Evolutionary conservation across 2,888 invertebrate species (phyloP).

Genomic region (Drosophila neutralis): DNA sequence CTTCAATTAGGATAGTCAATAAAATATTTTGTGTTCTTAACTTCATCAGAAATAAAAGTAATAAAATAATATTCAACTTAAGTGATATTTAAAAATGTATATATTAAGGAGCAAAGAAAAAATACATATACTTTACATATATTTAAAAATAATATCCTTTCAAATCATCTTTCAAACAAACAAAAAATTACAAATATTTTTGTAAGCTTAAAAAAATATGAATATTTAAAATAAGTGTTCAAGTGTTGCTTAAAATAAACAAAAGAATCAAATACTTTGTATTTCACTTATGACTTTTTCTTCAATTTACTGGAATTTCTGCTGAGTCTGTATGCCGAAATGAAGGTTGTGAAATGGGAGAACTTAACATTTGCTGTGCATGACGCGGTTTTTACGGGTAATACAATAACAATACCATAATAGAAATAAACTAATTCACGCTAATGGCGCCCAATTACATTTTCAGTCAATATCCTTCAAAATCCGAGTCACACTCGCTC

Average conservation of each 20-base stretch:
- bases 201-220: too few species aligned
- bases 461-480: conserved; percentile 9
- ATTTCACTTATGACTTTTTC: neutral
- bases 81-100: too few species aligned
- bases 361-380: neutral
- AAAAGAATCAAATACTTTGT: neutral
- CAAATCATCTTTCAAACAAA: neutral
- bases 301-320: neutral
- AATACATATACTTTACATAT: neutral
- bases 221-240: too few species aligned
- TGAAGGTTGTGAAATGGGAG: neutral
- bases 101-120: neutral
- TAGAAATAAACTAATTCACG: conserved; percentile 41
- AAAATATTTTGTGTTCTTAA: conserved; percentile 2
- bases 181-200: neutral
- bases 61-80: neutral
- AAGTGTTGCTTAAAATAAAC: too few species aligned
- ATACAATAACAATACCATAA: conserved; percentile 10
- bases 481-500: conserved; percentile 17
- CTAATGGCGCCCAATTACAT: conserved; percentile 42
- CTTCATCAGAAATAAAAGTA: neutral
- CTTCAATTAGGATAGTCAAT: conserved; percentile 8
- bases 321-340: neutral
- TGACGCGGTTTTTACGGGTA: conserved; percentile 8
- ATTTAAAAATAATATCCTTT: neutral